Evolutionary conservation across 2,797 vertebrate species (phyloP).

Genomic region (Crypturellus tataupa): DNA sequence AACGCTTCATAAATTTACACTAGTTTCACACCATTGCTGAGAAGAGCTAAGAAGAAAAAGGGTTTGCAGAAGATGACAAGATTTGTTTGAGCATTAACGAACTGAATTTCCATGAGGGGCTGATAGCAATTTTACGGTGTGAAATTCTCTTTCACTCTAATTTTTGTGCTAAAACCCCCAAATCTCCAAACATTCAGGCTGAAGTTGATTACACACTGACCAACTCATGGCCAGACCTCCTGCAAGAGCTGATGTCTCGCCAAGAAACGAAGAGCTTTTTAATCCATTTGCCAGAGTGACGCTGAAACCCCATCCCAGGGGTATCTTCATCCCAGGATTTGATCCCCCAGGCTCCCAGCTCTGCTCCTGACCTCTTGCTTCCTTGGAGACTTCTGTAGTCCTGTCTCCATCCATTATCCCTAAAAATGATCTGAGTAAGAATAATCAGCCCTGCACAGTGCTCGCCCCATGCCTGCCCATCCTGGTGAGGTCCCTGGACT

Average conservation of each 20-base stretch:
- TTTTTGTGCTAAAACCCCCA: slow-evolving; percentile 11
- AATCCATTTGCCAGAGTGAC: not conserved
- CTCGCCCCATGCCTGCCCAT: fast-evolving
- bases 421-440: not conserved
- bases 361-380: not conserved
- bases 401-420: not conserved
- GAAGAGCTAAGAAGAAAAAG: slow-evolving; percentile 31
- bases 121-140: not conserved
- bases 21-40: not conserved
- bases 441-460: not conserved
- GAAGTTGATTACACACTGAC: slow-evolving; percentile 6
- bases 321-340: not conserved
- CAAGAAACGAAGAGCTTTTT: not conserved
- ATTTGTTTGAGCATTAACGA: slow-evolving; percentile 44
- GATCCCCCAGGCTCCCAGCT: not conserved
- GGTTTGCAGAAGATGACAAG: slow-evolving; percentile 43
- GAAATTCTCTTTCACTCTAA: slow-evolving; percentile 36
- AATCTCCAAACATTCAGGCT: not conserved
- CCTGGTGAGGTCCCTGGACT: fast-evolving
- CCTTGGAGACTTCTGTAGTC: not conserved
- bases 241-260: not conserved
- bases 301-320: not conserved
- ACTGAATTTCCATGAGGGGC: not conserved
- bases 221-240: not conserved
- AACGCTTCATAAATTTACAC: not conserved